Base-by-base conservation (phyloP, 2,888 invertebrate species). In the Halictus quadricinctus region DNA sequence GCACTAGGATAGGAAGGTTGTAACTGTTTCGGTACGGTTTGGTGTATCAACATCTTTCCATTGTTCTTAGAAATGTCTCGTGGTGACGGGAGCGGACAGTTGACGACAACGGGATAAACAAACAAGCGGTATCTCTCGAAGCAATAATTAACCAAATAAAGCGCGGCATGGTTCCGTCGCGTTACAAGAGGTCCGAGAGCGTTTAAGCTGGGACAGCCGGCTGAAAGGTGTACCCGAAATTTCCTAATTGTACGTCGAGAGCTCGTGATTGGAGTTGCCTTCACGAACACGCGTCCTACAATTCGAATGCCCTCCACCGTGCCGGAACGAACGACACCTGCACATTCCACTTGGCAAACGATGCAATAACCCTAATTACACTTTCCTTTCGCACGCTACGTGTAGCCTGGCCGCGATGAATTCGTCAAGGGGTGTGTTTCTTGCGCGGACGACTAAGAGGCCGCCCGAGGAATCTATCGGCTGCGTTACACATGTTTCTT, bases 291-390 rank as follows among this genome's bases (percentile, higher is more conserved):
- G 69, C 84, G 83, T 72, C 21, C 58, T 29, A 15, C 60, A 70
- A 74, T 80, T 80, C 78, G 73, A 66, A 50, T 29, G 72, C 54
- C 75, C 74, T 76, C 80, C 66, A 21, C 72, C 60, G 64, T 73
- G 79, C 80, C 29, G 58, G 66, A 80, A 83, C 76, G 78, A 84
- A 77, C 81, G 81, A 79, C 81, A 81, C 80, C 80, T 79, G 83
- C 66, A 64, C 77, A 75, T 81, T 81, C 79, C 83, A 81, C 81
- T 87, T 79, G 83, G 81, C 87, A 84, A 81, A 81, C 87, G 87
- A 87, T 80, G 87, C 87, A 79, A 79, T 81, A 87, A 87, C 80
- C 87, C 84, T 87, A 84, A 87, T 87, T 84, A 81, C 79, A 72
- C 75, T 77, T 87, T 75, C 84, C 77, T 64, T 81, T 83, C 69